A percentile compares a stretch with the other conserved stretches of the same genome.
Evolutionary conservation across 1,140 invertebrate species (phyloP).

Genomic region (Diprion similis): DNA sequence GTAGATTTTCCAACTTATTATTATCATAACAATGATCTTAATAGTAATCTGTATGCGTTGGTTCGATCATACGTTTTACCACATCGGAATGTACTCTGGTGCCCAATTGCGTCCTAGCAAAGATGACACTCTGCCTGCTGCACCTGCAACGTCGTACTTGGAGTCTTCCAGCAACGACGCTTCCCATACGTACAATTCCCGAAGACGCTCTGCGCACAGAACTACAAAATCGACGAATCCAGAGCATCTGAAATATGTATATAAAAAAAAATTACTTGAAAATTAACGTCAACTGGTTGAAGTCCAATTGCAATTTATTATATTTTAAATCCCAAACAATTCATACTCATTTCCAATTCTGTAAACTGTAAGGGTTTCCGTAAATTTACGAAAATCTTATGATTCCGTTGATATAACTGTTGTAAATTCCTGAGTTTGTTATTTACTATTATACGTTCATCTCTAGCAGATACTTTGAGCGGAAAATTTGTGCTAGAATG

Average conservation of each 20-base stretch:
- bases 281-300: not conserved
- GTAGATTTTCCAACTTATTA: not conserved
- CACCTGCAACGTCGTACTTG: slow-evolving; percentile 42
- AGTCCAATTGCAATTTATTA: too few relatives aligned
- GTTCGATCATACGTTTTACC: slow-evolving; percentile 35
- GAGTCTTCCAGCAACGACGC: slow-evolving; percentile 53
- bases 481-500: too few relatives aligned
- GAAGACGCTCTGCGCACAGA: slow-evolving; percentile 44
- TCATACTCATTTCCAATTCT: too few relatives aligned
- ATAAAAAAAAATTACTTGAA: not conserved
- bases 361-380: too few relatives aligned
- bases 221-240: slow-evolving; percentile 51
- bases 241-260: slow-evolving; percentile 44
- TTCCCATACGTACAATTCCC: slow-evolving; percentile 51
- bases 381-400: too few relatives aligned
- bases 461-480: too few relatives aligned
- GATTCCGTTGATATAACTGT: too few relatives aligned
- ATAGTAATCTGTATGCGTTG: too few relatives aligned
- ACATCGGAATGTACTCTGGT: slow-evolving; percentile 56
- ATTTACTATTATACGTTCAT: too few relatives aligned
- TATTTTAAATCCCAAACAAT: too few relatives aligned
- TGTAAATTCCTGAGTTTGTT: too few relatives aligned
- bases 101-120: slow-evolving; percentile 51
- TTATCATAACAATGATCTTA: too few relatives aligned
- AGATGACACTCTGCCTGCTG: slow-evolving; percentile 44